These are phyloP conservation scores for Myopa tessellatipennis DNA, from an alignment of 2,888 invertebrate species.

Conservation along the genomic window DNA sequence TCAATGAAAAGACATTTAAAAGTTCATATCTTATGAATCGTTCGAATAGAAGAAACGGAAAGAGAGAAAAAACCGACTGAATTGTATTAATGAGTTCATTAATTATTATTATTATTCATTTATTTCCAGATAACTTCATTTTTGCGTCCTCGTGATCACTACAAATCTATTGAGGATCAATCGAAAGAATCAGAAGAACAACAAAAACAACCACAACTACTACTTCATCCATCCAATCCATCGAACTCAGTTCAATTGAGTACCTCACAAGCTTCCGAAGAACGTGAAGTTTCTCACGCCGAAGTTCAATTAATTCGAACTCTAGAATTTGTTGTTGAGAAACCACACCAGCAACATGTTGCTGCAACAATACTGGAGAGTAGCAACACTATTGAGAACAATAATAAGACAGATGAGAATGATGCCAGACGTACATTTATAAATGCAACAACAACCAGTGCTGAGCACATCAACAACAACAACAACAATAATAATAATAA, in stretches of 20 bases:
- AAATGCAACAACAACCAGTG: conserved; percentile 50
- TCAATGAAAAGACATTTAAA: too few relatives aligned
- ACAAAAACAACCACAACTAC: conserved; percentile 40
- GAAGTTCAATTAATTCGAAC: conserved; percentile 62
- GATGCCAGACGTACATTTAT: conserved; percentile 57
- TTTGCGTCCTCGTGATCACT: conserved; percentile 61
- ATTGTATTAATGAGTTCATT: too few relatives aligned
- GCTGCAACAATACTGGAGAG: conserved; percentile 45
- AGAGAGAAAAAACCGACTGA: too few relatives aligned
- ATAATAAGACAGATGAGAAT: conserved; percentile 47
- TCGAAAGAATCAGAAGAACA: conserved; percentile 25
- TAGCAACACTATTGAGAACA: conserved; percentile 34
- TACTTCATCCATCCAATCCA: not conserved
- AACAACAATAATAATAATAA: conserved; percentile 47
- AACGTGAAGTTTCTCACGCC: conserved; percentile 43
- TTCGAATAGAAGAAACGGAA: too few relatives aligned
- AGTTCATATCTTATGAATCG: too few relatives aligned
- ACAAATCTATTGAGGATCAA: conserved; percentile 49
- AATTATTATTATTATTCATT: conserved; percentile 19
- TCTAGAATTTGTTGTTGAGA: conserved; percentile 58
- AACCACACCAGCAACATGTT: conserved; percentile 49
- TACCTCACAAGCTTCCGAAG: conserved; percentile 8
- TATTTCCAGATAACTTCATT: conserved; percentile 63
- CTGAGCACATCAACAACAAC: conserved; percentile 40
- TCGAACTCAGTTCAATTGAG: too few relatives aligned